Evolutionary conservation across 1,140 invertebrate species (phyloP), one percentile per base, ranked within the genome.

Genomic region (Cardiocondyla obscurior): DNA sequence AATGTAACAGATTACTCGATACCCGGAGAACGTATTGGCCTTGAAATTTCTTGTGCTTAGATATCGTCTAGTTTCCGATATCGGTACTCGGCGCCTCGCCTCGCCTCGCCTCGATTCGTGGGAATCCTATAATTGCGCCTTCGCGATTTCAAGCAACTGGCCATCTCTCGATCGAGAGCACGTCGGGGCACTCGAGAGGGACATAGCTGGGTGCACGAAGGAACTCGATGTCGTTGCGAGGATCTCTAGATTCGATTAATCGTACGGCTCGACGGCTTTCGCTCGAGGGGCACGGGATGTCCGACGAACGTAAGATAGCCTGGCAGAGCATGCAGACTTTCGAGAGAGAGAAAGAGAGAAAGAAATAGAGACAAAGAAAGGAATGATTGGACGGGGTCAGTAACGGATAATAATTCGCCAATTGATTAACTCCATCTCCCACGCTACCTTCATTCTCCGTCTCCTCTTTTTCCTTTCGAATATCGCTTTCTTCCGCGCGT

Each of bases 331-430:
- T 39, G 16, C 19, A 36, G 30, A 46, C 72, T 60, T 58, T 46
- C 33, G 42, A 46, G 53, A 49, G 12, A 19, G 57, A 57, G 7
- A 58, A 22, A 58, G 8, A 73, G 53, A 42, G 19, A 25, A 28
- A 22, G 4, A 55, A 14, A 55, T 5, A n/a, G 51, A 57, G 8
- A 36, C 5, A 51, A 46, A 69, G 77, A 49, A 14, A 51, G 30
- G 88, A 92, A 90, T 83, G 90, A 90, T 91, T 88, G 72, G 83
- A 86, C 53, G 72, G 74, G 72, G 77, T 82, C 81, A 90, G 85
- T 92, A 92, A 93, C 91, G 91, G 91, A 81, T 64, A 85, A 85
- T 85, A 92, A 92, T 93, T 92, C 88, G 87, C 89, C 90, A 90
- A 92, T 92, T 92, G 90, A 93, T 92, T 91, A 90, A 85, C 88